A percentile compares a stretch with the other conserved stretches of the same genome.
These are phyloP conservation scores for Drosophila saltans DNA, from an alignment of 1,140 invertebrate genomes.

Conservation along the genomic window DNA sequence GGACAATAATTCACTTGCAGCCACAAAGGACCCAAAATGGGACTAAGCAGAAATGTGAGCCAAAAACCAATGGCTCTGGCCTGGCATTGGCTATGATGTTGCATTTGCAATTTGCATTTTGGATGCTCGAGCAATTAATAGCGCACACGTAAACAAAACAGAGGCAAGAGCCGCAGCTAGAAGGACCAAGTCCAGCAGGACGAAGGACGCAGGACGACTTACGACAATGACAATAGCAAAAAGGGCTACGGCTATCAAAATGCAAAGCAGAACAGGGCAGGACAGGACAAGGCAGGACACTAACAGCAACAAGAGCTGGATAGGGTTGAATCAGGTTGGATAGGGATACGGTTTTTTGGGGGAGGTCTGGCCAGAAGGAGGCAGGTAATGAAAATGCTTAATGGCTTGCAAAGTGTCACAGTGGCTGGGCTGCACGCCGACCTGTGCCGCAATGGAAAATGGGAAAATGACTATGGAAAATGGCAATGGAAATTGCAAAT, in stretches of 20 bases:
- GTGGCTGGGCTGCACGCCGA: constrained; percentile 61
- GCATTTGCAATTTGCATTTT: constrained; percentile 77
- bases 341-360: background rate
- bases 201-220: constrained; percentile 24
- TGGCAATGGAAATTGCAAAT: constrained; percentile 29
- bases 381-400: constrained; percentile 81
- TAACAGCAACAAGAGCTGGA: background rate
- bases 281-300: background rate
- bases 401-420: constrained; percentile 81
- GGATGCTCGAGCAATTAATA: constrained; percentile 75
- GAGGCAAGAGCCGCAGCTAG: constrained; percentile 9
- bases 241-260: constrained; percentile 70
- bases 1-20: constrained; percentile 79
- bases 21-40: constrained; percentile 47
- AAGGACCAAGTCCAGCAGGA: constrained; percentile 5
- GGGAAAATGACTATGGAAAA: constrained; percentile 22
- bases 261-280: constrained; percentile 62
- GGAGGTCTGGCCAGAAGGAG: constrained; percentile 16
- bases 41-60: constrained; percentile 18
- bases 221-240: constrained; percentile 59
- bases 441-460: constrained; percentile 54
- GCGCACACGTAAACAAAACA: constrained; percentile 80
- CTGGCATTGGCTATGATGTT: constrained; percentile 13
- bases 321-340: background rate
- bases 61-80: constrained; percentile 28